phyloP scores from a whole-genome alignment of 2,797 vertebrate genomes.

The Propithecus deckenii region DNA sequence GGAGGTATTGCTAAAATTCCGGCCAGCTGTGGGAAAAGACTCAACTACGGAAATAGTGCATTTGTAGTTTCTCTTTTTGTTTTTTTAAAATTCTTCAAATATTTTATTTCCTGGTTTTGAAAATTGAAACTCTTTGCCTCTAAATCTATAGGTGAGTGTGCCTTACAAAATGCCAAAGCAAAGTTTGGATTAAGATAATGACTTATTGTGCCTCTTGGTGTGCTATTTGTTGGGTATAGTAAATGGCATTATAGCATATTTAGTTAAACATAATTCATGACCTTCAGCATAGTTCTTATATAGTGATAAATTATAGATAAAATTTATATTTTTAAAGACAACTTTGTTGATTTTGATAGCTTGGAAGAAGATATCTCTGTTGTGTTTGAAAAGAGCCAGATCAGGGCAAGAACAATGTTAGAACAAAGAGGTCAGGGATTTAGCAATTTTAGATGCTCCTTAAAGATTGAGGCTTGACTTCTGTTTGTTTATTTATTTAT shows the following conservation, averaged over 20 bases:
- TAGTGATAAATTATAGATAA: background rate
- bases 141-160: background rate
- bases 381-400: background rate
- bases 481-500: background rate
- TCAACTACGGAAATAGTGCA: background rate
- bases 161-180: constrained; percentile 19
- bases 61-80: background rate
- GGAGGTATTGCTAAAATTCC: background rate
- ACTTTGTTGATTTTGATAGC: constrained; percentile 10
- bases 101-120: constrained; percentile 32
- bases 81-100: background rate
- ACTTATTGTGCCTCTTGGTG: background rate
- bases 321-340: constrained; percentile 50
- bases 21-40: background rate
- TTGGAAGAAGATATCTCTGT: background rate
- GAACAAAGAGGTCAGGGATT: background rate
- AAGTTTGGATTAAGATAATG: constrained; percentile 1
- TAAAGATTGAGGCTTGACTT: background rate
- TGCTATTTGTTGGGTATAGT: background rate
- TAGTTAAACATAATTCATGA: constrained; percentile 16
- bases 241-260: background rate
- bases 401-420: background rate
- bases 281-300: background rate
- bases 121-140: background rate
- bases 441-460: background rate